phyloP scores from a whole-genome alignment of 2,113 vertebrate genomes.

The Heptranchias perlo region DNA sequence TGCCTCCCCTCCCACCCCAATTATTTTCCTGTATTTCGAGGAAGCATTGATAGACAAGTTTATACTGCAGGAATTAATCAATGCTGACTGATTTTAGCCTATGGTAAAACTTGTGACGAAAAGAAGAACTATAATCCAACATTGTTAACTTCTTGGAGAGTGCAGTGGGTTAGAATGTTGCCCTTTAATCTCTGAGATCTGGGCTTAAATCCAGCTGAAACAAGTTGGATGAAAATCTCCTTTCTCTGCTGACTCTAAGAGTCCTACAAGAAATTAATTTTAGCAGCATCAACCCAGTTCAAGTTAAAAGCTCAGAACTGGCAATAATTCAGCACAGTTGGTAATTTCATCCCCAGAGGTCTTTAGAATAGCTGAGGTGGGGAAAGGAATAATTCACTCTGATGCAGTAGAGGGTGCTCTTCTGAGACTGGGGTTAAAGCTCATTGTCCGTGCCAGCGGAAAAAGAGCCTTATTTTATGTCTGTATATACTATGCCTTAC shows the following conservation, averaged over 20 bases:
- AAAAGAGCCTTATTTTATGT: background rate
- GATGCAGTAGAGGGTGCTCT: background rate
- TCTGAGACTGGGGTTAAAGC: background rate
- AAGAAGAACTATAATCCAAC: background rate
- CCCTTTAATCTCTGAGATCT: background rate
- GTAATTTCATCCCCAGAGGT: background rate
- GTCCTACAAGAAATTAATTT: background rate
- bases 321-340: conserved; percentile 12
- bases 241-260: background rate
- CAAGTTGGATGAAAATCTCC: background rate
- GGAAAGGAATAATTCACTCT: background rate
- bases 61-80: background rate
- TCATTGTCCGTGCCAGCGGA: background rate
- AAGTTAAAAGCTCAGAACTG: background rate
- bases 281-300: background rate
- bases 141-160: background rate
- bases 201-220: background rate
- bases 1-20: background rate
- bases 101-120: background rate
- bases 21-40: background rate
- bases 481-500: background rate
- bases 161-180: background rate
- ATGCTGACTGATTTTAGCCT: background rate
- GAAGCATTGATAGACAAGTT: background rate
- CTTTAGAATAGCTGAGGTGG: background rate